A percentile compares a stretch with the other conserved stretches of the same genome.
These are phyloP conservation scores for Epinotia bilunana DNA, from an alignment of 2,888 invertebrate species.

Conservation along the genomic window DNA sequence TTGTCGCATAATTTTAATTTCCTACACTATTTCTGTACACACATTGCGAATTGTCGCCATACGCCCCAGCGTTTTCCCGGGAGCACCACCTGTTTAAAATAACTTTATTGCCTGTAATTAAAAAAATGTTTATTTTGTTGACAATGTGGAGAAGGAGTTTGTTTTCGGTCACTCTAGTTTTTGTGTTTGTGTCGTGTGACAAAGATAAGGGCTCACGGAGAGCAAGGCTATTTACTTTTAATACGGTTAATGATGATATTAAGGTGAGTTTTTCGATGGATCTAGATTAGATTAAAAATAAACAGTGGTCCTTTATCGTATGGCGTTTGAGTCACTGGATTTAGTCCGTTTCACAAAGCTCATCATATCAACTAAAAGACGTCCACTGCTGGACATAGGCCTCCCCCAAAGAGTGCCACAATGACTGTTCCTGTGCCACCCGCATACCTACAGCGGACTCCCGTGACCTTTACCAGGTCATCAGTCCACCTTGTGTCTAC, in stretches of 20 bases:
- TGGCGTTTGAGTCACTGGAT: too few species aligned
- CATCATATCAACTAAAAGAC: too few species aligned
- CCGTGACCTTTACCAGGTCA: too few species aligned
- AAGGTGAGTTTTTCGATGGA: constrained; percentile 73
- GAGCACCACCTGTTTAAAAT: constrained; percentile 51
- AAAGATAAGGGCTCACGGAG: constrained; percentile 55
- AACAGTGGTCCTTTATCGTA: too few species aligned
- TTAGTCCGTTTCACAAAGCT: too few species aligned
- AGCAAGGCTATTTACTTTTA: constrained; percentile 83
- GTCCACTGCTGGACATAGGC: too few species aligned
- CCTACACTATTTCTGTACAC: constrained; percentile 65
- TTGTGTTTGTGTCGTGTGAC: constrained; percentile 54
- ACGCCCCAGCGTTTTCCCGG: constrained; percentile 56
- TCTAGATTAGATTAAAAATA: neutral
- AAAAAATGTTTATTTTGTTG: constrained; percentile 47
- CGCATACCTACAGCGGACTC: too few species aligned
- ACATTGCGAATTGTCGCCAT: constrained; percentile 63
- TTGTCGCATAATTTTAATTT: constrained; percentile 59
- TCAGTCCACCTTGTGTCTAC: too few species aligned
- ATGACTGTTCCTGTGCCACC: too few species aligned
- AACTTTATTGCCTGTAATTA: constrained; percentile 58
- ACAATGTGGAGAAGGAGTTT: constrained; percentile 51
- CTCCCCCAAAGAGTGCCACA: too few species aligned
- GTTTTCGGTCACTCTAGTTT: constrained; percentile 51
- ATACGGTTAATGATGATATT: constrained; percentile 81